A percentile compares a stretch with the other conserved stretches of the same genome.
Conservation (phyloP, 2,888 invertebrate genomes). For the Seira sanloemensis region DNA sequence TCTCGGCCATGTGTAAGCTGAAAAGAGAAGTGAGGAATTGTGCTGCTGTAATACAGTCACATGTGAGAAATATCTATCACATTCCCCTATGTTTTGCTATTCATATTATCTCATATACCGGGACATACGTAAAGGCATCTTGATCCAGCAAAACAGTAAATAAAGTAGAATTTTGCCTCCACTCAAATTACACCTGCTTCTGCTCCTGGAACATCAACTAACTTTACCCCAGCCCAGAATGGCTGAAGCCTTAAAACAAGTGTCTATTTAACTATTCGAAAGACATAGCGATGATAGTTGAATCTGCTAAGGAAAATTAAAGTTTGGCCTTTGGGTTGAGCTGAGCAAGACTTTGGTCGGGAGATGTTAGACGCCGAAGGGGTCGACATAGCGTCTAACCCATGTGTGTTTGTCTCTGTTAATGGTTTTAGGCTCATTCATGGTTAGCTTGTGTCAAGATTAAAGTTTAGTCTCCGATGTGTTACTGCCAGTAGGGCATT, state of each 20-base stretch:
- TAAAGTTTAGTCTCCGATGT: no score
- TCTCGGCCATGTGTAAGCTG: no score
- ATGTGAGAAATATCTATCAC: not conserved
- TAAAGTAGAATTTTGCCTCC: slow-evolving; percentile 44
- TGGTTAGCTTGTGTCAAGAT: no score
- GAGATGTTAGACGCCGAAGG: no score
- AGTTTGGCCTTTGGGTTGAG: not conserved
- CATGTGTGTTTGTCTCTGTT: no score
- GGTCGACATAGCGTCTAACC: no score
- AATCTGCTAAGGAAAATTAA: not conserved
- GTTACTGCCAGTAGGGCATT: no score
- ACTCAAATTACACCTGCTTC: not conserved
- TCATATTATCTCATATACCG: slow-evolving; percentile 27
- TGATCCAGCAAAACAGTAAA: slow-evolving; percentile 39
- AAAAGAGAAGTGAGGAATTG: no score
- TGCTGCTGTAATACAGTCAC: not conserved
- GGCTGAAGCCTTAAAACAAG: no score
- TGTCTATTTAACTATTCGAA: not conserved
- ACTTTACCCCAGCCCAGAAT: no score
- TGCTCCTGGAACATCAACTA: not conserved
- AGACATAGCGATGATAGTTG: not conserved
- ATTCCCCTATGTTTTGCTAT: slow-evolving; percentile 45
- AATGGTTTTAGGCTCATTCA: no score
- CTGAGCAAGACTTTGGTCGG: not conserved
- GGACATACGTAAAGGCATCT: slow-evolving; percentile 51